A percentile compares a stretch with the other conserved stretches of the same genome.
Evolutionary conservation across 2,113 vertebrate genomes (phyloP).

Genomic region (Callopanchax toddi): DNA sequence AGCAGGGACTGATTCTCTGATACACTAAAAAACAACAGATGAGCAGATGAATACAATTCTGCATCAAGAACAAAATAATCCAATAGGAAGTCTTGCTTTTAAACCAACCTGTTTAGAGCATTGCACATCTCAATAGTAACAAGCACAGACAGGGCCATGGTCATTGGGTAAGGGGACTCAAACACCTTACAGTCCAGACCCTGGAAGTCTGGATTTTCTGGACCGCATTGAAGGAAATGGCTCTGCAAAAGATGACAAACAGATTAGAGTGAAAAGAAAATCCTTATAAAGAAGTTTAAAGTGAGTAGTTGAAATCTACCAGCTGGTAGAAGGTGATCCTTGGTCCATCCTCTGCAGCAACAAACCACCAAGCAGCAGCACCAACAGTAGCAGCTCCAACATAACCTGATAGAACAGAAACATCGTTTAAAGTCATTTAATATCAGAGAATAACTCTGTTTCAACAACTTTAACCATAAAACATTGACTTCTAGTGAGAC

Average conservation of each 20-base stretch:
- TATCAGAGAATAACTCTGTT: background rate
- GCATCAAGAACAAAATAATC: background rate
- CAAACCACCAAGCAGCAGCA: slow-evolving; percentile 98
- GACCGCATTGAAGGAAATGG: slow-evolving; percentile 96
- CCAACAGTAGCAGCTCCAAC: slow-evolving; percentile 96
- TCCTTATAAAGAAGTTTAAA: background rate
- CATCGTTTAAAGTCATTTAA: background rate
- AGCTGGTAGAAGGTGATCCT: slow-evolving; percentile 93
- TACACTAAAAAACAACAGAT: slow-evolving; percentile 77
- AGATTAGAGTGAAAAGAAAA: background rate
- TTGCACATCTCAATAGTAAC: slow-evolving; percentile 99
- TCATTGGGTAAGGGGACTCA: slow-evolving; percentile 97
- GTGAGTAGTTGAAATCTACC: slow-evolving; percentile 70
- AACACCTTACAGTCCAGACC: slow-evolving; percentile 90
- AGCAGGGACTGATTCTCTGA: slow-evolving; percentile 98
- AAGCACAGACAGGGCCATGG: slow-evolving; percentile 97
- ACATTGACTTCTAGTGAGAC: background rate
- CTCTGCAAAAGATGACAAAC: slow-evolving; percentile 74
- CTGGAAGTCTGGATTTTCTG: slow-evolving; percentile 90
- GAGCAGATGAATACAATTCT: background rate
- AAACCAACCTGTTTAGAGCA: slow-evolving; percentile 94
- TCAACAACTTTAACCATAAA: background rate
- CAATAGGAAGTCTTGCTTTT: background rate
- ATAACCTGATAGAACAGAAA: slow-evolving; percentile 81
- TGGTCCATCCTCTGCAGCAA: slow-evolving; percentile 96